Evolutionary conservation across 2,797 vertebrate genomes (phyloP).

Genomic region (Prunella strophiata): DNA sequence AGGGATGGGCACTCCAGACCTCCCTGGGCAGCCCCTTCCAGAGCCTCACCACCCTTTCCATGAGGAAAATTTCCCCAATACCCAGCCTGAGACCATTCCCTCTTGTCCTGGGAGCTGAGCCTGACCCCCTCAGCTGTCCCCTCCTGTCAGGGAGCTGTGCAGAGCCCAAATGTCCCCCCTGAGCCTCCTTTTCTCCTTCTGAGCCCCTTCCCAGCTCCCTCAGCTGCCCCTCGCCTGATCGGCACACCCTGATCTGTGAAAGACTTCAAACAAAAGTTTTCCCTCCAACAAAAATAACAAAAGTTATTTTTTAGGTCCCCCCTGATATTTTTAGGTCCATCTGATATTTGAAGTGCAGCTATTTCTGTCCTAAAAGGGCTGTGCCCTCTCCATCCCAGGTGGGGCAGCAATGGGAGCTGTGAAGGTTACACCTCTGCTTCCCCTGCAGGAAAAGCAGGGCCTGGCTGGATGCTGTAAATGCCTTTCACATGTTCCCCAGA

Average conservation of each 20-base stretch:
- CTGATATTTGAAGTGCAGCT: neutral
- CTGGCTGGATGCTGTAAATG: constrained; percentile 43
- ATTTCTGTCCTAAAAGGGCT: neutral
- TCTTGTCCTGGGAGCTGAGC: neutral
- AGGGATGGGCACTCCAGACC: neutral
- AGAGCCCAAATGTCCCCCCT: neutral
- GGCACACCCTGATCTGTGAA: neutral
- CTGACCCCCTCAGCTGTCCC: fast-evolving
- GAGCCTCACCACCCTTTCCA: neutral
- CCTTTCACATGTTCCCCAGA: constrained; percentile 68
- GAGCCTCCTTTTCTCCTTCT: neutral
- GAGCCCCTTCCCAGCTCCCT: neutral
- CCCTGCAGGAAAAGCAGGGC: constrained; percentile 40
- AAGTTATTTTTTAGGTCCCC: neutral
- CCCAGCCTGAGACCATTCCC: fast-evolving
- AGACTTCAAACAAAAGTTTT: neutral
- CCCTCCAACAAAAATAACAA: neutral
- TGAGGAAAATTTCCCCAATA: neutral
- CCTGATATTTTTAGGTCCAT: neutral
- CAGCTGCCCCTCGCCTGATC: neutral
- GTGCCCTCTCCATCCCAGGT: neutral
- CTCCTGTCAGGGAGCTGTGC: neutral
- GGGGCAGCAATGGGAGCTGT: neutral
- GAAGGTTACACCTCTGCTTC: constrained; percentile 48
- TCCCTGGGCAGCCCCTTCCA: neutral